These are phyloP conservation scores for Epinephelus moara DNA, from an alignment of 2,113 vertebrate species.

Conservation along the genomic window DNA sequence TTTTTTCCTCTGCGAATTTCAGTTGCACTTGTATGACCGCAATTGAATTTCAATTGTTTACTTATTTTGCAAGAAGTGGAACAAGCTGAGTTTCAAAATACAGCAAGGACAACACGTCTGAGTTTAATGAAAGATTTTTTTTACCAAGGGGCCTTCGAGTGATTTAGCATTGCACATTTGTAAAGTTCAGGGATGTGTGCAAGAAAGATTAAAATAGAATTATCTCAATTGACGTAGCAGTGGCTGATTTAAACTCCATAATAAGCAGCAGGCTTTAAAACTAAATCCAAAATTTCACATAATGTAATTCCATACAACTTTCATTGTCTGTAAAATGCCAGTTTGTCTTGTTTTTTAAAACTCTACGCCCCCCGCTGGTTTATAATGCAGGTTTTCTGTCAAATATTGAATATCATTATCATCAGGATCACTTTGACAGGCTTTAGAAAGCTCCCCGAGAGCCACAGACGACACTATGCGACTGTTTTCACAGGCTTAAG, in stretches of 20 bases:
- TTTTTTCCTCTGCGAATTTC: neutral
- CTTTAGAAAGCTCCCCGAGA: constrained; percentile 1
- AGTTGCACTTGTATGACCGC: neutral
- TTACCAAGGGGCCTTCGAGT: constrained; percentile 1
- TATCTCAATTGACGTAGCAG: neutral
- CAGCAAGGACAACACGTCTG: neutral
- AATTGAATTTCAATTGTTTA: constrained; percentile 7
- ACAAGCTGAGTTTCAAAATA: neutral
- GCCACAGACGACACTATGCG: neutral
- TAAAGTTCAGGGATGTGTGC: neutral
- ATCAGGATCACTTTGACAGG: constrained; percentile 3
- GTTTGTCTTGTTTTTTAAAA: neutral
- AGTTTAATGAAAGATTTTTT: constrained; percentile 13
- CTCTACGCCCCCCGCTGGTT: neutral
- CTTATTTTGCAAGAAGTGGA: neutral
- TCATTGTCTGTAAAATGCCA: constrained; percentile 2
- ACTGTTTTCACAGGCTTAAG: neutral
- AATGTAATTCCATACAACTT: neutral
- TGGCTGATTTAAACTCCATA: neutral
- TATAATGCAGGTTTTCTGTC: constrained; percentile 3
- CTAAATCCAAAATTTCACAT: neutral
- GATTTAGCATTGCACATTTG: neutral
- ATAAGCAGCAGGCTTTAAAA: neutral
- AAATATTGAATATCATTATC: neutral
- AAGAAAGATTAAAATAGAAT: constrained; percentile 7